phyloP scores from a whole-genome alignment of 2,113 vertebrate species.

The Perccottus glenii region DNA sequence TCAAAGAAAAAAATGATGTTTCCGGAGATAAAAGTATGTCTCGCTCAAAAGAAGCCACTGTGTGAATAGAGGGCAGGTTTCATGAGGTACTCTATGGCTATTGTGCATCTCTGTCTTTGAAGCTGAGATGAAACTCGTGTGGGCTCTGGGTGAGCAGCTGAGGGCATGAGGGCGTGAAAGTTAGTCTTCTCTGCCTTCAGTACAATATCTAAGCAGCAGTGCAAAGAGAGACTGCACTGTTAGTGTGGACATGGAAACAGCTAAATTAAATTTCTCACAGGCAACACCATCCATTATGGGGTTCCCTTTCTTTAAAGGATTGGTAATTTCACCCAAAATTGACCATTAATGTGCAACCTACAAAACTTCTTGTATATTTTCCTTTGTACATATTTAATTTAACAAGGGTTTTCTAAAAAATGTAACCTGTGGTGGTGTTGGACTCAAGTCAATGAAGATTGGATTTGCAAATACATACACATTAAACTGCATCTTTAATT shows the following conservation, averaged over 20 bases:
- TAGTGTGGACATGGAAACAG: not conserved
- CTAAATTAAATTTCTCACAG: not conserved
- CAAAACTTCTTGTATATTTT: too few relatives aligned
- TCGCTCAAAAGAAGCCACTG: constrained; percentile 25
- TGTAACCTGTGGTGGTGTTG: not conserved
- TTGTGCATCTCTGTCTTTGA: constrained; percentile 55
- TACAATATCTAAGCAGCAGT: not conserved
- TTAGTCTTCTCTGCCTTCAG: constrained; percentile 6
- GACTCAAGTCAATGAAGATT: too few relatives aligned
- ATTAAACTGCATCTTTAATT: not conserved
- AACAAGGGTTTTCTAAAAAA: too few relatives aligned
- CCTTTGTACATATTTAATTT: too few relatives aligned
- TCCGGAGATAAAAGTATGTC: constrained; percentile 54
- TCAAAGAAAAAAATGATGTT: constrained; percentile 49
- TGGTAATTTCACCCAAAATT: too few relatives aligned
- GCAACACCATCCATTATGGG: not conserved
- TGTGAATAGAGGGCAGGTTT: constrained; percentile 23
- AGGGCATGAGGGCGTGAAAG: constrained; percentile 46
- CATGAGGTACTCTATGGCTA: constrained; percentile 27
- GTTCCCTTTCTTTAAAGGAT: too few relatives aligned
- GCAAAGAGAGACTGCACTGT: not conserved
- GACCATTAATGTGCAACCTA: too few relatives aligned
- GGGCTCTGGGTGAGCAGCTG: constrained; percentile 38
- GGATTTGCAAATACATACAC: too few relatives aligned
- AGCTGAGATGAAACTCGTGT: constrained; percentile 51